Conservation (phyloP, 2,888 invertebrate species). For the Cheiracanthium punctorium region DNA sequence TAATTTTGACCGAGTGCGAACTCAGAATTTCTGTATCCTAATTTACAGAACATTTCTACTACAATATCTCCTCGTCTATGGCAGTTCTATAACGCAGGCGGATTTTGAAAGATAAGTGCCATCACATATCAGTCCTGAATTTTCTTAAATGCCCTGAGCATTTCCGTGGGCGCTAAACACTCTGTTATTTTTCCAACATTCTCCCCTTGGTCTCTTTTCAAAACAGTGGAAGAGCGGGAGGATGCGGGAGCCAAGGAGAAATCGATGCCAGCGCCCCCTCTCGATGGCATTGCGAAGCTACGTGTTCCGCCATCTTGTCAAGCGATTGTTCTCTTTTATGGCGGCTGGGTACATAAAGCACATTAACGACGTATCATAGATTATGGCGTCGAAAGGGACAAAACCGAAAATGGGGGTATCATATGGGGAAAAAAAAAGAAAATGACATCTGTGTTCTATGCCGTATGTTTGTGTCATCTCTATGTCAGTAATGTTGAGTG, state of each 20-base stretch:
- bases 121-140: no score
- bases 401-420: slow-evolving; percentile 64
- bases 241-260: slow-evolving; percentile 16
- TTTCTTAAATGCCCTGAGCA: neutral
- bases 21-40: no score
- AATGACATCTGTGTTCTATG: slow-evolving; percentile 57
- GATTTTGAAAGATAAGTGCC: no score
- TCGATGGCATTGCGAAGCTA: slow-evolving; percentile 45
- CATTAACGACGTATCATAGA: slow-evolving; percentile 67
- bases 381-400: slow-evolving; percentile 66
- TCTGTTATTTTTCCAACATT: slow-evolving; percentile 1
- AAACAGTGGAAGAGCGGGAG: neutral
- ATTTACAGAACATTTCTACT: no score
- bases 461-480: slow-evolving; percentile 59
- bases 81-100: no score
- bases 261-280: slow-evolving; percentile 45
- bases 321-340: slow-evolving; percentile 67
- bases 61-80: no score
- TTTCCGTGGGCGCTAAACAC: neutral
- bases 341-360: slow-evolving; percentile 64
- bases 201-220: neutral
- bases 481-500: slow-evolving; percentile 56
- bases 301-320: slow-evolving; percentile 63
- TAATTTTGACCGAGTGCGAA: no score
- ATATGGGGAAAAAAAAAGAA: slow-evolving; percentile 38